phyloP scores from a whole-genome alignment of 2,888 invertebrate species.

The Mantis religiosa region DNA sequence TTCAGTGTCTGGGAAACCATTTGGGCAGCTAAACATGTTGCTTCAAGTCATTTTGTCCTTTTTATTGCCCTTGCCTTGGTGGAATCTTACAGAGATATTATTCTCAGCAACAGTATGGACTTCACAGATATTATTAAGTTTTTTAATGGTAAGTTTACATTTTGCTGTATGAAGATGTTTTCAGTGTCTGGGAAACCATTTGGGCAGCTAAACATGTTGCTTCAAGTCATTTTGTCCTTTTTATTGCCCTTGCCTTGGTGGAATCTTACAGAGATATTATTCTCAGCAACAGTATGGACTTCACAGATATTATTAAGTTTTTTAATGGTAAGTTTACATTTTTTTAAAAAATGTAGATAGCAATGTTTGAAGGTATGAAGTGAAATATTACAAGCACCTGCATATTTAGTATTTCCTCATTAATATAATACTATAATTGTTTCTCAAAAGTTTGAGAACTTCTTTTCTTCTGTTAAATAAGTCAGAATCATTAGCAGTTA shows the following conservation, averaged over 20 bases:
- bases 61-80: constrained; percentile 89
- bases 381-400: too few species aligned
- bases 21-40: constrained; percentile 86
- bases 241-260: constrained; percentile 85
- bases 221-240: constrained; percentile 86
- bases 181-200: constrained; percentile 90
- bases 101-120: constrained; percentile 93
- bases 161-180: constrained; percentile 88
- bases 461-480: too few species aligned
- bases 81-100: constrained; percentile 90
- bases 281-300: constrained; percentile 93
- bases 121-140: constrained; percentile 98
- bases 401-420: too few species aligned
- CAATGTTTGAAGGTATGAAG: neutral
- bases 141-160: constrained; percentile 83
- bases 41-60: constrained; percentile 85
- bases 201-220: constrained; percentile 89
- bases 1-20: constrained; percentile 93
- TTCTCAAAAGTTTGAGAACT: too few species aligned
- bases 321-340: constrained; percentile 88
- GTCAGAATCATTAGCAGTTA: too few species aligned
- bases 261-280: constrained; percentile 93
- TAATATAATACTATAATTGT: too few species aligned
- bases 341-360: constrained; percentile 21
- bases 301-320: constrained; percentile 96